phyloP scores from a whole-genome alignment of 2,888 invertebrate genomes.

The Bimastos eiseni region DNA sequence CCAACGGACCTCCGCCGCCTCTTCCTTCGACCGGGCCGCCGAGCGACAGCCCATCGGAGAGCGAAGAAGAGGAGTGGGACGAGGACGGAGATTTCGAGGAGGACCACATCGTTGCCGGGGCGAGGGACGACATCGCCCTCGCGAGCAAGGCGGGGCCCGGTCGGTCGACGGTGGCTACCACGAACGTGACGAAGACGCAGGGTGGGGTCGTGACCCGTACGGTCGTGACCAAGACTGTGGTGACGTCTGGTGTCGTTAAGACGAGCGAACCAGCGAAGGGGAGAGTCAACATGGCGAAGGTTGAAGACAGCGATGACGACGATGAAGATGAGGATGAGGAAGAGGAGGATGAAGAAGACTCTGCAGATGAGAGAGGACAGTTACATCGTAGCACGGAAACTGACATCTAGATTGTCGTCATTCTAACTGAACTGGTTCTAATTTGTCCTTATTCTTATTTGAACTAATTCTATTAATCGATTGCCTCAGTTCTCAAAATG shows the following conservation, averaged over 20 bases:
- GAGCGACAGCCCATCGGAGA: constrained; percentile 28
- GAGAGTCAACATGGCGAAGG: not conserved
- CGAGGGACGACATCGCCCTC: not conserved
- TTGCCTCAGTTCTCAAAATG: not conserved
- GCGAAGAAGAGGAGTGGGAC: constrained; percentile 44
- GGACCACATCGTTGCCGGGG: constrained; percentile 32
- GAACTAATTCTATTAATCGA: not conserved
- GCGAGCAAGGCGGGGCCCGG: not conserved
- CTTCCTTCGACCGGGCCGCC: not conserved
- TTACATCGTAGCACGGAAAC: not conserved
- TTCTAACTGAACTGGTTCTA: too few relatives aligned
- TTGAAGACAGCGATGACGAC: constrained; percentile 24
- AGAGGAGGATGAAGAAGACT: not conserved
- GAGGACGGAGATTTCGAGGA: constrained; percentile 49
- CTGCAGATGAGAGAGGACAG: not conserved
- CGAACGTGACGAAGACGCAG: not conserved
- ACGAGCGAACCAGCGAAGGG: not conserved
- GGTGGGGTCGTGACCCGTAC: constrained; percentile 17
- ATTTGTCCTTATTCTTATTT: not conserved
- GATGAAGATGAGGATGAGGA: constrained; percentile 32
- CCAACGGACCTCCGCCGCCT: constrained; percentile 20
- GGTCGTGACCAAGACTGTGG: constrained; percentile 31
- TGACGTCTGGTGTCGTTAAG: not conserved
- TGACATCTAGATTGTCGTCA: constrained; percentile 21
- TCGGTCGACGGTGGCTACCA: not conserved